Evolutionary conservation across 2,113 vertebrate species (phyloP).

Genomic region (Rhinogobius similis): DNA sequence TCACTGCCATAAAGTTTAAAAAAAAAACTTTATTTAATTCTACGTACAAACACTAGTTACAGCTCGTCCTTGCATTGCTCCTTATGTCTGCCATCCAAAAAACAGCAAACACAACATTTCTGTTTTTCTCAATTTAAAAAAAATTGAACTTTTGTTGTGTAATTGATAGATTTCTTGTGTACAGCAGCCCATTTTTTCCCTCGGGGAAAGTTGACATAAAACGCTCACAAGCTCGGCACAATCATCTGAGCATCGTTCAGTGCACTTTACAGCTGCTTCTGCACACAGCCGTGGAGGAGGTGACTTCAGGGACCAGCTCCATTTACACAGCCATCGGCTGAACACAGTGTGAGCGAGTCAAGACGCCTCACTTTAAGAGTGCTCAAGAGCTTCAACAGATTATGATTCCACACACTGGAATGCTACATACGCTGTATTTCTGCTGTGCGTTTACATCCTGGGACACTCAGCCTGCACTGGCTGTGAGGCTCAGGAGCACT

Average conservation of each 20-base stretch:
- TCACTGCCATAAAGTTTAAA: not conserved
- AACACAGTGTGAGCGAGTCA: not conserved
- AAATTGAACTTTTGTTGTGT: too few species aligned
- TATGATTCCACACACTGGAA: too few species aligned
- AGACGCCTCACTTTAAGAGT: not conserved
- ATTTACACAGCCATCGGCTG: not conserved
- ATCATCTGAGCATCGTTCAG: not conserved
- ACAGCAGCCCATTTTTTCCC: not conserved
- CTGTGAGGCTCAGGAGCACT: too few species aligned
- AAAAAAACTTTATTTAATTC: not conserved
- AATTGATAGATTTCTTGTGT: not conserved
- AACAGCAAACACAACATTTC: not conserved
- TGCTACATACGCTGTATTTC: too few species aligned
- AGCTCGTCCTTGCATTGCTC: not conserved
- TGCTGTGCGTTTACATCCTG: too few species aligned
- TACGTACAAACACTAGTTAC: not conserved
- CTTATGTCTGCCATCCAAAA: not conserved
- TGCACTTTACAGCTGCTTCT: not conserved
- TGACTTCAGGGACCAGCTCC: not conserved
- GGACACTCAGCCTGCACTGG: too few species aligned
- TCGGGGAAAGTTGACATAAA: not conserved
- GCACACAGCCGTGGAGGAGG: not conserved
- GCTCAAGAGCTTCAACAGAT: too few species aligned
- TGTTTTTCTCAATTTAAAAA: not conserved
- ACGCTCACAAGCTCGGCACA: not conserved